These are phyloP conservation scores for Trichacis sp. DNA, from an alignment of 2,888 invertebrate species.

Conservation along the genomic window DNA sequence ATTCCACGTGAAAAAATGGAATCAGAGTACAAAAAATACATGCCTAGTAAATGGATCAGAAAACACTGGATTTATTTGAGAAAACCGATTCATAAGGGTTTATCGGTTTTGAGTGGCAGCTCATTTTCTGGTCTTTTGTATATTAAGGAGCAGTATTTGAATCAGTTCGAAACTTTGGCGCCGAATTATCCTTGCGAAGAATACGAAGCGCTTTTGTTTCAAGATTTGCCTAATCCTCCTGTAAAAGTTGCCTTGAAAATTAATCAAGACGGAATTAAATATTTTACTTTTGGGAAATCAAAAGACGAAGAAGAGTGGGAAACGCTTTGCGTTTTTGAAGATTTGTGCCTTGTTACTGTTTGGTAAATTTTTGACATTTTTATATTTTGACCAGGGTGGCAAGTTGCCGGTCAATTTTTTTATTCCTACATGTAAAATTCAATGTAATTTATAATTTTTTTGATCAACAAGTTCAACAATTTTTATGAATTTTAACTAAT, in stretches of 20 bases:
- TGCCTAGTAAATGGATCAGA: slow-evolving; percentile 83
- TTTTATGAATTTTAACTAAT: no score
- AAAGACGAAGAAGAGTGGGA: slow-evolving; percentile 54
- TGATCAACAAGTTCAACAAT: no score
- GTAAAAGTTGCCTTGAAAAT: slow-evolving; percentile 76
- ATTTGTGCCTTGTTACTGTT: slow-evolving; percentile 85
- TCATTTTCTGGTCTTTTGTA: slow-evolving; percentile 77
- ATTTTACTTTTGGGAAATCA: slow-evolving; percentile 25
- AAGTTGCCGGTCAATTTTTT: background rate
- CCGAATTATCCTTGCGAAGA: slow-evolving; percentile 86
- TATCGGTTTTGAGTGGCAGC: slow-evolving; percentile 72
- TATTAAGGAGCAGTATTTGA: slow-evolving; percentile 84
- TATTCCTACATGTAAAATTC: no score
- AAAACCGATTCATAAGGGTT: slow-evolving; percentile 79
- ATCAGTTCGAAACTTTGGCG: slow-evolving; percentile 82
- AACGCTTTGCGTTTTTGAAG: slow-evolving; percentile 81
- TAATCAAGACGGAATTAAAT: slow-evolving; percentile 63
- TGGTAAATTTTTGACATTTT: slow-evolving; percentile 57
- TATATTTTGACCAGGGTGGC: background rate
- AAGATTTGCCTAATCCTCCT: slow-evolving; percentile 75
- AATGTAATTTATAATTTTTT: no score
- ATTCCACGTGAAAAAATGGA: slow-evolving; percentile 77
- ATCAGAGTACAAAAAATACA: slow-evolving; percentile 84
- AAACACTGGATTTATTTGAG: slow-evolving; percentile 82
- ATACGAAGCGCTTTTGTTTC: slow-evolving; percentile 77